Conservation (phyloP, 2,113 vertebrate species). For the Channa maculata region DNA sequence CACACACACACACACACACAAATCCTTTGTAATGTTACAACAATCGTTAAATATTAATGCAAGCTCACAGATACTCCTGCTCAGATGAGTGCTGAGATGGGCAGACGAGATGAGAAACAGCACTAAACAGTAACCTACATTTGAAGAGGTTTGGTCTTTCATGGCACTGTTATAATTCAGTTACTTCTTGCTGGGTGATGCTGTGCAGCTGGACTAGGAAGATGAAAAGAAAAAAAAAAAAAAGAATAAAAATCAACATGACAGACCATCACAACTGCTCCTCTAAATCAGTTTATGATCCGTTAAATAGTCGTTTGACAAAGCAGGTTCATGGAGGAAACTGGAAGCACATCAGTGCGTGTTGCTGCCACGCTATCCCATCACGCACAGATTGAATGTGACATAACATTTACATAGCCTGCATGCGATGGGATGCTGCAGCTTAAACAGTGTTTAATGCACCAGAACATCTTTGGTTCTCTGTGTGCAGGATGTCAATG, state of each 20-base stretch:
- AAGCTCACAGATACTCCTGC: slow-evolving; percentile 35
- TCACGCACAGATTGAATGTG: slow-evolving; percentile 19
- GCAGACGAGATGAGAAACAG: slow-evolving; percentile 10
- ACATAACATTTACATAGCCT: slow-evolving; percentile 27
- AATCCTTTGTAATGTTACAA: slow-evolving; percentile 43
- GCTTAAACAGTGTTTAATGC: slow-evolving; percentile 19
- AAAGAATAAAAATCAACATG: slow-evolving; percentile 30
- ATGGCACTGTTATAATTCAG: slow-evolving; percentile 5
- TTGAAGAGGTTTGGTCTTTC: slow-evolving; percentile 5
- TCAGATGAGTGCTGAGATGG: slow-evolving; percentile 23
- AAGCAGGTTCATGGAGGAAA: slow-evolving; percentile 15
- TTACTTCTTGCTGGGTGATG: slow-evolving; percentile 11
- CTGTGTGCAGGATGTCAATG: not conserved
- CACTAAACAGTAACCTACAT: slow-evolving; percentile 51
- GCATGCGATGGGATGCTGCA: slow-evolving; percentile 14
- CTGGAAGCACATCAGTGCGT: not conserved
- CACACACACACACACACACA: slow-evolving; percentile 27
- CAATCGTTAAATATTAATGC: slow-evolving; percentile 72
- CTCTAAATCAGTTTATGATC: slow-evolving; percentile 17
- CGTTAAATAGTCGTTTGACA: slow-evolving; percentile 28
- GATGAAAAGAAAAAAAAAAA: slow-evolving; percentile 41
- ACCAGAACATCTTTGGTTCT: slow-evolving; percentile 6
- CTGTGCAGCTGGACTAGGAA: slow-evolving; percentile 1
- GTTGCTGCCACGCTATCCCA: not conserved
- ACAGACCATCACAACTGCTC: slow-evolving; percentile 31